Base-by-base conservation (phyloP, 1,140 invertebrate genomes). In the Meloidogyne chitwoodi region DNA sequence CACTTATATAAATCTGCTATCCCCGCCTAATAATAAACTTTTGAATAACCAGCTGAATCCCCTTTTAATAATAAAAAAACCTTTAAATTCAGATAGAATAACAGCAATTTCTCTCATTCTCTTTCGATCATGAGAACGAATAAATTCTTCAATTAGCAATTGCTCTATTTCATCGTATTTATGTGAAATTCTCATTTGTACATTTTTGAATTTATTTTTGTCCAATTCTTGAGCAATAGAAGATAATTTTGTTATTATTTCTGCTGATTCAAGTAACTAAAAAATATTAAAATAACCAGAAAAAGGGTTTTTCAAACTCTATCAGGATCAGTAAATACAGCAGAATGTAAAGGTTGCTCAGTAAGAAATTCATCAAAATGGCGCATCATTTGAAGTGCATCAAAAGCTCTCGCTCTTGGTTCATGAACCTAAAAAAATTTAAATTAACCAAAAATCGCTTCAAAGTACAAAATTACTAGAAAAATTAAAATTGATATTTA, bases 221-320 rank as follows among this genome's bases (percentile, higher is more conserved):
- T 88, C 88, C 31, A 98, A 88, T 88, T 98, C 96, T 90, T 98
- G 94, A 2, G 94, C 92, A 82, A 99, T 96, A 10, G 94, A 91
- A 87, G 96, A 92, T 6, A 99, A 89, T 87, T 99, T 98, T 88
- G 98, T 94, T 83, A 99, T 98, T 3, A 99, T 92, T 90, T 98
- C 95, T n/a, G 96, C 96, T 56, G 95, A 94, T 89, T 97, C 93
- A 88, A 94, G 92, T 48, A 98, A 88, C 91, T 94, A 68, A 75
- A 87, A 84, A 63, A 31, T 41, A 29, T 16, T 8, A 26, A 27
- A 61, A 27, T 65, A 70, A 29, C 0, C 38, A n/a, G 24, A 41
- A 6, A 26, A 10, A 63, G 2, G 3, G 14, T 34, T 48, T 44
- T 41, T 68, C 78, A 81, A 89, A 94, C 93, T 88, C 92, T 92